Conservation (phyloP, 2,888 invertebrate species). For the Idaea dimidiata region DNA sequence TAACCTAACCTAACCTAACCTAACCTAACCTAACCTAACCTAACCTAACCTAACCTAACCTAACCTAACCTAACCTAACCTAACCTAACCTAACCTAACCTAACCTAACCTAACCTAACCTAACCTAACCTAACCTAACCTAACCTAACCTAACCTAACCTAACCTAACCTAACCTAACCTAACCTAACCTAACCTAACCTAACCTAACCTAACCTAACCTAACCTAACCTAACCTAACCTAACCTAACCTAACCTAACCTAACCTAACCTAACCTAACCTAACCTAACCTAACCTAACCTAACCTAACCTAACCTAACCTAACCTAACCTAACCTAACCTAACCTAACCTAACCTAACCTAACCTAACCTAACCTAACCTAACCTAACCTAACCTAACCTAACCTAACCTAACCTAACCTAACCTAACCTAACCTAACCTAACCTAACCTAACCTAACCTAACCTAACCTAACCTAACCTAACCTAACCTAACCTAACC, state of each 20-base stretch:
- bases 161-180: constrained; percentile 28
- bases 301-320: constrained; percentile 24
- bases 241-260: constrained; percentile 22
- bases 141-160: constrained; percentile 24
- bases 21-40: constrained; percentile 28
- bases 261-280: constrained; percentile 25
- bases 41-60: constrained; percentile 28
- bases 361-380: constrained; percentile 20
- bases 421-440: constrained; percentile 25
- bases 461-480: constrained; percentile 26
- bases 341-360: constrained; percentile 29
- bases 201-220: constrained; percentile 25
- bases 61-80: constrained; percentile 3
- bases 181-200: constrained; percentile 29
- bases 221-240: constrained; percentile 14
- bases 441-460: constrained; percentile 22
- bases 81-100: constrained; percentile 20
- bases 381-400: constrained; percentile 15
- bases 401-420: constrained; percentile 24
- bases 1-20: constrained; percentile 27
- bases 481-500: constrained; percentile 29
- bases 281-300: constrained; percentile 23
- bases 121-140: constrained; percentile 23
- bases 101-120: constrained; percentile 26
- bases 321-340: constrained; percentile 29